A percentile compares a stretch with the other conserved stretches of the same genome.
Conservation (phyloP, 2,113 vertebrate species). For the Lagopus leucura region DNA sequence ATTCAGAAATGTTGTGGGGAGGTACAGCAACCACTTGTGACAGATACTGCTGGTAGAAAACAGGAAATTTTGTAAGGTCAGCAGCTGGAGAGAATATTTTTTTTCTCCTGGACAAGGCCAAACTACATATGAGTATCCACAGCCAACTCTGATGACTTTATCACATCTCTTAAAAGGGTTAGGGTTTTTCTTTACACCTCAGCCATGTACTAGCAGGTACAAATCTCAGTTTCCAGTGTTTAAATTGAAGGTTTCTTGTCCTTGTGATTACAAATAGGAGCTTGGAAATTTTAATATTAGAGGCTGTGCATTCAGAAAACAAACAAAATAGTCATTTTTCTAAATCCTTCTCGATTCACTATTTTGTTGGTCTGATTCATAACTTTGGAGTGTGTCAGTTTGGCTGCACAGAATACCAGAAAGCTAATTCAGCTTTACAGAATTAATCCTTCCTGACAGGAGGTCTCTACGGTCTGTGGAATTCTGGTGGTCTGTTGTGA, state of each 20-base stretch:
- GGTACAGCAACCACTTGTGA: background rate
- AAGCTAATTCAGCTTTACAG: conserved; percentile 4
- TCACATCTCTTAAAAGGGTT: background rate
- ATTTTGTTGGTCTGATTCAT: background rate
- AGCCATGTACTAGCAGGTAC: background rate
- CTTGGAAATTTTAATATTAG: background rate
- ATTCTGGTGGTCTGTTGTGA: conserved; percentile 7
- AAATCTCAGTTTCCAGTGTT: background rate
- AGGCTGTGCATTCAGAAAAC: background rate
- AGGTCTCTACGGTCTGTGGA: conserved; percentile 1
- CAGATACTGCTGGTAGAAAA: background rate
- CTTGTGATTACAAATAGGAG: background rate
- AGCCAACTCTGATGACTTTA: conserved; percentile 6
- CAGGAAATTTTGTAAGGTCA: conserved; percentile 22
- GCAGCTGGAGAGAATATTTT: conserved; percentile 13
- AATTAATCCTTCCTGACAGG: background rate
- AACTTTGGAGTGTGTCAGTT: background rate
- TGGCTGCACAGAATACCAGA: background rate
- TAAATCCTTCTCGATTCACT: background rate
- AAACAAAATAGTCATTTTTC: background rate
- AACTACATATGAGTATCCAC: background rate
- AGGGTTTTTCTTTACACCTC: conserved; percentile 18
- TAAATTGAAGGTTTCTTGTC: background rate
- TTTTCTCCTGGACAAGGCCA: background rate
- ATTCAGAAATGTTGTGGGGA: background rate